Evolutionary conservation across 2,113 vertebrate species (phyloP), one percentile per base, ranked within the genome.

Genomic region (Scophthalmus maximus): DNA sequence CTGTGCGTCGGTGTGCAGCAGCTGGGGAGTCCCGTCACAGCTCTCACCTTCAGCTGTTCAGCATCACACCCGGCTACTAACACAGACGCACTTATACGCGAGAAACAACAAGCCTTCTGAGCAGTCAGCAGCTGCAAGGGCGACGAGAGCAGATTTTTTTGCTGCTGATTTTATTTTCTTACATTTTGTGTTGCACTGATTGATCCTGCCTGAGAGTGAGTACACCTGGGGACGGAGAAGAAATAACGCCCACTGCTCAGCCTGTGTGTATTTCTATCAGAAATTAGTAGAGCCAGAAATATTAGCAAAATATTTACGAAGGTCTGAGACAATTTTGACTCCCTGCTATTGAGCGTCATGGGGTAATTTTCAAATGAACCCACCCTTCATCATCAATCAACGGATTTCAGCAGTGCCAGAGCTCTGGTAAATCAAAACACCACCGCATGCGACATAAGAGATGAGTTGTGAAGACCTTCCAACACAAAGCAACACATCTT

Each of bases 21-120:
- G 84, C 86, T 85, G 83, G 55, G 26, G 68, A 52, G 63, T 52
- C 74, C 74, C 52, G 61, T 40, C 72, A 52, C 66, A 42, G 56
- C 73, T 58, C 76, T 86, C 73, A 66, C 88, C 85, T 68, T 64
- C 83, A 88, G 86, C 88, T 86, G 81, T 52, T 78, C 63, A 72
- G 66, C 71, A 49, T 57, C 63, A 51, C 30, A n/a, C 57, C 59
- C 44, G 7, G 76, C 57, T 78, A 69, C 67, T 47, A 61, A 63
- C 56, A 75, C 12, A 22, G 30, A 71, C 60, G 59, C 8, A 1
- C 17, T n/a, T n/a, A n/a, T 15, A 52, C 5, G 6, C 42, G 56
- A 46, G 22, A 65, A 62, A 29, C 59, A 65, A 30, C 14, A 1
- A 59, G 44, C 42, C 57, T 2, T 32, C 30, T 23, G 61, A 73